Base-by-base conservation (phyloP, 1,140 invertebrate genomes). In the Diuraphis noxia region DNA sequence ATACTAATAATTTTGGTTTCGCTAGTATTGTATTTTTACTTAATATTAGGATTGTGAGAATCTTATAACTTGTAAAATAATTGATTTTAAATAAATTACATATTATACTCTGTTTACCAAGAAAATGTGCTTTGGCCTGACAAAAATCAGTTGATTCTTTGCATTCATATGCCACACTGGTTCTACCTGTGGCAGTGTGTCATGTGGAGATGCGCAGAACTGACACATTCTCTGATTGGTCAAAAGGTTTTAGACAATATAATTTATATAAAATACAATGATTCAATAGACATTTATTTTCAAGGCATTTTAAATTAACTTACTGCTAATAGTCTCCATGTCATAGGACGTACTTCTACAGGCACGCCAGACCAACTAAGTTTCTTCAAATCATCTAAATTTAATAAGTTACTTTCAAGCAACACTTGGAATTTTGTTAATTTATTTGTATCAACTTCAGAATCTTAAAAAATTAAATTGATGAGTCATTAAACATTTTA, bases 311-410 rank as follows among this genome's bases (percentile, higher is more conserved):
- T 30, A n/a, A 85, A 46, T 25, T n/a, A 81, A 94, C 95, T 95
- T 94, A 96, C 96, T 92, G 96, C 96, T 92, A 97, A 94, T 92
- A 97, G 94, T 94, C 96, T 96, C 97, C 97, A 97, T 9, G 96
- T 95, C 77, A 96, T 95, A 8, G 96, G 96, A 92, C 96, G 95
- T 88, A 98, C 96, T 94, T 96, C 96, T 34, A 96, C 95, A 77
- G 98, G 98, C 92, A 99, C 96, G 10, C 99, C 99, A 92, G 98
- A 98, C 98, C 98, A 99, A 93, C 98, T 98, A 2, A 99, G 94
- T 93, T 98, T 97, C 93, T 97, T 96, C 38, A 99, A 94, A 93
- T 99, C 98, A 93, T 97, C 96, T 92, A 98, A 94, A 95, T 98
- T 96, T 82, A 97, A 94, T 85, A 97, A 95, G 13, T 95, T 94